These are phyloP conservation scores for Mystacornis crossleyi DNA, from an alignment of 2,113 vertebrate species.

Conservation along the genomic window DNA sequence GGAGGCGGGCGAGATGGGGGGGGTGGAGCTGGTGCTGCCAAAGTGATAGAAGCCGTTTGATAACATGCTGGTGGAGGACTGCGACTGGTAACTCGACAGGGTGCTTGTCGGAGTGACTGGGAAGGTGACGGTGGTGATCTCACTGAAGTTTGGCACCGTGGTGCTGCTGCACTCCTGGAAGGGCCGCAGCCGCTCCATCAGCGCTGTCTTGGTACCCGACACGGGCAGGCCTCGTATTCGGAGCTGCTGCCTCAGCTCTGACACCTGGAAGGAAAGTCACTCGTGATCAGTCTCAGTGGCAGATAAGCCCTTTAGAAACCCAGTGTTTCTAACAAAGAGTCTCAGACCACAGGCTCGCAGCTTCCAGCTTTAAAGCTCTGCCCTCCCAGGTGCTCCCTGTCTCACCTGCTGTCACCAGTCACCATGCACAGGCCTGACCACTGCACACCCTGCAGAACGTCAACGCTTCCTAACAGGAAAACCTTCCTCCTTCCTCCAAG, in stretches of 20 bases:
- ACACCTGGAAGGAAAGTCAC: conserved; percentile 79
- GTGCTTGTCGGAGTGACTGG: conserved; percentile 85
- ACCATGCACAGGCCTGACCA: neutral
- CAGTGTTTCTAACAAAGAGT: neutral
- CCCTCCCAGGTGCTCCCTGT: neutral
- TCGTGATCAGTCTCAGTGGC: neutral
- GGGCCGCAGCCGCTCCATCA: conserved; percentile 92
- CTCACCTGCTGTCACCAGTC: neutral
- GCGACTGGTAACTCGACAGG: conserved; percentile 85
- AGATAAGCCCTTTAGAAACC: neutral
- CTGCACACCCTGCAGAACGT: neutral
- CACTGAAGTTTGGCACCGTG: conserved; percentile 78
- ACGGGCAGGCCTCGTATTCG: conserved; percentile 93
- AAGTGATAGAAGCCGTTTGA: conserved; percentile 93
- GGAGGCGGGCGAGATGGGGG: conserved; percentile 93
- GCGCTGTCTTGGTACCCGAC: conserved; percentile 93
- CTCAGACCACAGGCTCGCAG: neutral
- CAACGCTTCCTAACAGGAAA: neutral
- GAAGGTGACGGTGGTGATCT: conserved; percentile 91
- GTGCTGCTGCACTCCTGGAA: conserved; percentile 85
- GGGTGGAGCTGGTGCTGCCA: conserved; percentile 92
- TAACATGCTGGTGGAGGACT: conserved; percentile 80
- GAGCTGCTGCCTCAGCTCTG: conserved; percentile 94
- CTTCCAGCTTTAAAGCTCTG: neutral
- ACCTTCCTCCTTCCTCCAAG: neutral